phyloP scores from a whole-genome alignment of 1,140 invertebrate species.

The Micrasema longulum region DNA sequence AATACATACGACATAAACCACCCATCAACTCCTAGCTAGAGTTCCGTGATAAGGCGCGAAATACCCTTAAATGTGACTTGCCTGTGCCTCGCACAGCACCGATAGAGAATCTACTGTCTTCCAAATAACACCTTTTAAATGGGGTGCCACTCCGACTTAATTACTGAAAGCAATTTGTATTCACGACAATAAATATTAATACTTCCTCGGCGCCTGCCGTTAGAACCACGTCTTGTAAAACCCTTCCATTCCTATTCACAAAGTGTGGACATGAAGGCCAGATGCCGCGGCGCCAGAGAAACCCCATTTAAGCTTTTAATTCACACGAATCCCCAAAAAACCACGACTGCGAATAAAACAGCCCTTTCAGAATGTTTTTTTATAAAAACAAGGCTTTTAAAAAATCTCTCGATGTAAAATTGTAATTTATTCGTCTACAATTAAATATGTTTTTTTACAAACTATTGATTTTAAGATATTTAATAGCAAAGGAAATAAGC shows the following conservation, averaged over 20 bases:
- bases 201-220: conserved; percentile 30
- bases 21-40: conserved; percentile 5
- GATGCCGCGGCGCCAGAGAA: neutral
- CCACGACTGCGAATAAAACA: neutral
- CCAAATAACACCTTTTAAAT: conserved; percentile 37
- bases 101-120: conserved; percentile 26
- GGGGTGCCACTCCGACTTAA: conserved; percentile 27
- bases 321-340: neutral
- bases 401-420: too few relatives aligned
- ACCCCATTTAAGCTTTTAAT: neutral
- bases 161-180: conserved; percentile 39
- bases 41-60: conserved; percentile 3
- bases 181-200: conserved; percentile 41
- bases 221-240: neutral
- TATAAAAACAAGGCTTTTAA: neutral
- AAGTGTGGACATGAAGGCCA: too few relatives aligned
- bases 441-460: too few relatives aligned
- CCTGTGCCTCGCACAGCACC: neutral
- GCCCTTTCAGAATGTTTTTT: neutral
- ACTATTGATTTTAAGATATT: too few relatives aligned
- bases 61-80: conserved; percentile 20
- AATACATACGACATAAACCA: conserved; percentile 12
- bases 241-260: conserved; percentile 5
- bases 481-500: too few relatives aligned
- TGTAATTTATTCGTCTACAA: too few relatives aligned